Conservation (phyloP, 1,140 invertebrate species). For the Idris sp. region DNA sequence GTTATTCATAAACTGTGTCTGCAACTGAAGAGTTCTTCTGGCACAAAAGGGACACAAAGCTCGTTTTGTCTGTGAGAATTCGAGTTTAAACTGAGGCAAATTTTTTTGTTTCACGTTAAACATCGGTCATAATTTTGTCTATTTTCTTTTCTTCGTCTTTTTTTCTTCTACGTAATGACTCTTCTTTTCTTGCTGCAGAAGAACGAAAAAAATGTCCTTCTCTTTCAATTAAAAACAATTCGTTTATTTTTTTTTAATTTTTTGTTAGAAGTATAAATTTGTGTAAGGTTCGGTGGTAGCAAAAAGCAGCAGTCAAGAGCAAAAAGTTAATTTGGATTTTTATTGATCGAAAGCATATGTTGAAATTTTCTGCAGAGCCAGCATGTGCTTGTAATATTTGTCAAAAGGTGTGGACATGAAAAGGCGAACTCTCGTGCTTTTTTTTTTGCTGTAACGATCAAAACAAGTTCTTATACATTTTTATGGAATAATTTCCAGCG, state of each 20-base stretch:
- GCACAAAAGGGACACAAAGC: conserved; percentile 15
- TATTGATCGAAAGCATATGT: conserved; percentile 46
- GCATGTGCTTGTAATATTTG: conserved; percentile 40
- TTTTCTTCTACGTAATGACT: conserved; percentile 1
- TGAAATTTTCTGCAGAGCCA: conserved; percentile 6
- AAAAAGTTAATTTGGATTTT: conserved; percentile 43
- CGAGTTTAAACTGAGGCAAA: conserved; percentile 16
- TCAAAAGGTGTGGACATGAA: conserved; percentile 28
- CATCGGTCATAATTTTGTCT: conserved; percentile 17
- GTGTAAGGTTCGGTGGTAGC: conserved; percentile 2
- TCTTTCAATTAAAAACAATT: conserved; percentile 27
- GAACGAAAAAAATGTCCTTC: conserved; percentile 19
- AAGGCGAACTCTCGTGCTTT: conserved; percentile 3
- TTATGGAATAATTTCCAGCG: conserved; percentile 2
- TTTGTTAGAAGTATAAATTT: conserved; percentile 26
- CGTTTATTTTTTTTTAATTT: too few relatives aligned
- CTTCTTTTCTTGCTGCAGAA: conserved; percentile 15
- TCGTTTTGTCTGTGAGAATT: background rate
- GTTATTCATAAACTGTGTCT: conserved; percentile 40
- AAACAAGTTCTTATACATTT: conserved; percentile 18
- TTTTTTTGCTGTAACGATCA: conserved; percentile 12
- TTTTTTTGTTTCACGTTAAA: conserved; percentile 20
- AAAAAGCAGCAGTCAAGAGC: conserved; percentile 13
- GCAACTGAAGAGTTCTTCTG: conserved; percentile 26
- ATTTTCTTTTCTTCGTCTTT: background rate